Percentiles rank a stretch among this genome's conserved stretches.
phyloP scores from a whole-genome alignment of 2,797 vertebrate species.

The Hydrolagus colliei region DNA sequence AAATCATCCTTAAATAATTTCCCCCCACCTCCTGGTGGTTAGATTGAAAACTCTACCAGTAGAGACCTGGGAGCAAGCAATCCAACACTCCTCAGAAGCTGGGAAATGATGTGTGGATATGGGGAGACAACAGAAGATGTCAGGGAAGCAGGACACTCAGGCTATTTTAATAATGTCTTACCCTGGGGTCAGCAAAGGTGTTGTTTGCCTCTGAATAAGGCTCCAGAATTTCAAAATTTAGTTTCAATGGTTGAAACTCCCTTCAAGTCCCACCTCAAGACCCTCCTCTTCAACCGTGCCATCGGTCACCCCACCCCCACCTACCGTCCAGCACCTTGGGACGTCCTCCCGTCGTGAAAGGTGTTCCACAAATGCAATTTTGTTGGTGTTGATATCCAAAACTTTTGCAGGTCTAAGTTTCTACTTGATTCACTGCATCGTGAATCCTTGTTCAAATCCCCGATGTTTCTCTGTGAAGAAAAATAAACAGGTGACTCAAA shows the following conservation, averaged over 20 bases:
- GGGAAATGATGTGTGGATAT: no score
- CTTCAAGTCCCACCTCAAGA: no score
- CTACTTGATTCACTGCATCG: background rate
- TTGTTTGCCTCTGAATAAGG: background rate
- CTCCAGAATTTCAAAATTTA: background rate
- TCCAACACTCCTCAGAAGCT: background rate
- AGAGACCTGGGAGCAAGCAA: background rate
- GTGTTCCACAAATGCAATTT: no score
- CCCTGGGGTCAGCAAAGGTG: background rate
- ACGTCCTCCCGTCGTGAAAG: no score
- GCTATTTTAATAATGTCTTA: background rate
- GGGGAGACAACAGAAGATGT: no score
- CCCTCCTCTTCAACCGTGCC: no score
- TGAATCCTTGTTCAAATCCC: background rate
- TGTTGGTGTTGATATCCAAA: no score
- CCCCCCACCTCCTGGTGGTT: background rate
- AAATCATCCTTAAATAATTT: background rate
- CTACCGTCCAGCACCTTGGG: no score
- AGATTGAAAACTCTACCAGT: background rate
- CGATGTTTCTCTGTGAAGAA: background rate
- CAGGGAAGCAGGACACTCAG: background rate
- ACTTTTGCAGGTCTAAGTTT: background rate
- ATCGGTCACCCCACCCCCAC: no score
- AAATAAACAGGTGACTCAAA: constrained; percentile 38
- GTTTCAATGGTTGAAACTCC: background rate